Evolutionary conservation across 2,113 vertebrate genomes (phyloP).

Genomic region (Pteruthius melanotis): DNA sequence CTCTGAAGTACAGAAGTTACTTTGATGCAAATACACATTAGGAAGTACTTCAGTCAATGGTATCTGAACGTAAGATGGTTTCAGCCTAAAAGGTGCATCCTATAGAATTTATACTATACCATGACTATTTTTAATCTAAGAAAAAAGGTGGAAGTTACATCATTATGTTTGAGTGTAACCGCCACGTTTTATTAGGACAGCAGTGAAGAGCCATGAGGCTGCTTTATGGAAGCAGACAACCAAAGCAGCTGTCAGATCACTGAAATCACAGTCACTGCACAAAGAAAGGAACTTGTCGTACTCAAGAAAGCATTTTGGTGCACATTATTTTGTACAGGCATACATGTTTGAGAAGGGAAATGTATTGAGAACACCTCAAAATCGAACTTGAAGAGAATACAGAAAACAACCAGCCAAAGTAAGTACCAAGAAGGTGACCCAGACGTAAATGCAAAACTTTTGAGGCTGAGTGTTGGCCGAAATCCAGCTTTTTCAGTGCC

Average conservation of each 20-base stretch:
- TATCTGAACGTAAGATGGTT: background rate
- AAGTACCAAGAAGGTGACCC: background rate
- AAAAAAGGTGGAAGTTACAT: background rate
- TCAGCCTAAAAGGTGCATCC: background rate
- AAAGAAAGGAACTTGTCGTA: background rate
- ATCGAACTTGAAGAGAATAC: background rate
- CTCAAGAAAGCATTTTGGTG: background rate
- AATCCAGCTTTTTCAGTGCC: background rate
- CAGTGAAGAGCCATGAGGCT: background rate
- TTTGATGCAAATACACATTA: background rate
- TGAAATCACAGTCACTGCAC: background rate
- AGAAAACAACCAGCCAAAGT: background rate
- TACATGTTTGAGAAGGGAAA: background rate
- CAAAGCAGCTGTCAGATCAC: background rate
- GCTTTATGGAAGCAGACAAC: background rate
- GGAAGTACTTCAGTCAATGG: background rate
- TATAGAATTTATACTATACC: background rate
- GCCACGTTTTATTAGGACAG: background rate
- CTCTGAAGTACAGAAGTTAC: background rate
- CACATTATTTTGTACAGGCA: background rate
- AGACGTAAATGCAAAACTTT: background rate
- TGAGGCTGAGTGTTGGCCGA: background rate
- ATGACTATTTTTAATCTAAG: background rate
- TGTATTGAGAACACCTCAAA: background rate
- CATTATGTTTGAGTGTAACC: background rate